Evolutionary conservation across 1,140 invertebrate species (phyloP).

Genomic region (Rhynchophorus ferrugineus): DNA sequence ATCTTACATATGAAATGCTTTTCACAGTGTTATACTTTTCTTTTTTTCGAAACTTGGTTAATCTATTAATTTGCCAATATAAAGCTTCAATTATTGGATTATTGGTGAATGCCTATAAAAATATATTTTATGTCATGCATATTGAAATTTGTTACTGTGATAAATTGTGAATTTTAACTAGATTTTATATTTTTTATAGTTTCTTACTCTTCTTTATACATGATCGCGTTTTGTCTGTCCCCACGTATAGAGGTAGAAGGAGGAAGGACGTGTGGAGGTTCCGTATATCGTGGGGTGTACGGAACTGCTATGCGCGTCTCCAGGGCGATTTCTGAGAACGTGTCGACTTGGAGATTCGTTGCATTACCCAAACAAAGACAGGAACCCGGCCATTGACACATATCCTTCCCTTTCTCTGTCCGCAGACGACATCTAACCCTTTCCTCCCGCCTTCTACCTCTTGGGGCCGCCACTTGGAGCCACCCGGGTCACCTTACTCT

Average conservation of each 20-base stretch:
- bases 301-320: background rate
- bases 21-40: no score
- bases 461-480: constrained; percentile 34
- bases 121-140: no score
- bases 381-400: constrained; percentile 40
- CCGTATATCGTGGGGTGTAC: background rate
- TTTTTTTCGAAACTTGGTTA: no score
- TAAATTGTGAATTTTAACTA: no score
- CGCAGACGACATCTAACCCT: constrained; percentile 45
- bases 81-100: no score
- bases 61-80: no score
- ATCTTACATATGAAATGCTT: no score
- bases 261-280: constrained; percentile 13
- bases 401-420: constrained; percentile 60
- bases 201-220: no score
- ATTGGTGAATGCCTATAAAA: no score
- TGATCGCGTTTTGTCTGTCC: constrained; percentile 1
- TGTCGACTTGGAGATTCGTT: background rate
- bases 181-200: no score
- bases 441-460: constrained; percentile 34
- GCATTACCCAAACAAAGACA: constrained; percentile 4
- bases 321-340: background rate
- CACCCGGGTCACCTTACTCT: constrained; percentile 7
- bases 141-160: no score
- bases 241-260: constrained; percentile 19